These are phyloP conservation scores for Molossus molossus DNA, from an alignment of 2,797 vertebrate genomes.

Conservation along the genomic window DNA sequence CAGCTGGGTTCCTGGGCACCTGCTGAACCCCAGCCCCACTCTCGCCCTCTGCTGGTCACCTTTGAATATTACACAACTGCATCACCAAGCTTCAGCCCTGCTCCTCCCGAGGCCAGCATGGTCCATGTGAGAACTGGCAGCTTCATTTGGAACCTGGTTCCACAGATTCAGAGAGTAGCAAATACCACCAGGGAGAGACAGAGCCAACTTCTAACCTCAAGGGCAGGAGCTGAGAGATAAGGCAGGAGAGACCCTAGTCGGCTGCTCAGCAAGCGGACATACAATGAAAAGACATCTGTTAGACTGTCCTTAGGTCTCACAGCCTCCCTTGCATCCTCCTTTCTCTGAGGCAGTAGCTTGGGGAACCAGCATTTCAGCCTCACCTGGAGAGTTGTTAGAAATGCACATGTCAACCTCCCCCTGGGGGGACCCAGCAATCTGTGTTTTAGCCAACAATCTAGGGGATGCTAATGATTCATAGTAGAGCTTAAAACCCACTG, in stretches of 20 bases:
- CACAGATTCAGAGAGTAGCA: not conserved
- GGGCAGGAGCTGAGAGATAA: too few relatives aligned
- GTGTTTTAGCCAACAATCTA: not conserved
- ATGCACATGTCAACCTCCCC: not conserved
- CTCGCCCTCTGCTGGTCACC: slow-evolving; percentile 7
- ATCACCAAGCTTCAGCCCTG: not conserved
- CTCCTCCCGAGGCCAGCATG: not conserved
- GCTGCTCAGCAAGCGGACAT: not conserved
- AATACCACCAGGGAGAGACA: not conserved
- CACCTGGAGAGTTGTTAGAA: not conserved
- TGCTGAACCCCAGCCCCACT: too few relatives aligned
- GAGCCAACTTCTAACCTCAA: not conserved
- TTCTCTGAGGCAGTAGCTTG: not conserved
- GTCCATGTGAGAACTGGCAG: not conserved
- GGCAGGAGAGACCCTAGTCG: not conserved
- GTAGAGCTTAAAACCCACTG: not conserved
- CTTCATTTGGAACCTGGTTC: not conserved
- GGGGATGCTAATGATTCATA: not conserved
- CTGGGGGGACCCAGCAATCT: not conserved
- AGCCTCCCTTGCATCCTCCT: not conserved
- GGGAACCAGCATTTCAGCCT: not conserved
- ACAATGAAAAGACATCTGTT: accelerated
- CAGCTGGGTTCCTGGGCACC: not conserved
- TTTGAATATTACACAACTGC: not conserved
- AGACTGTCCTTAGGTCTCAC: not conserved